Evolutionary conservation across 2,888 invertebrate species (phyloP).

Genomic region (Machimus rusticus): DNA sequence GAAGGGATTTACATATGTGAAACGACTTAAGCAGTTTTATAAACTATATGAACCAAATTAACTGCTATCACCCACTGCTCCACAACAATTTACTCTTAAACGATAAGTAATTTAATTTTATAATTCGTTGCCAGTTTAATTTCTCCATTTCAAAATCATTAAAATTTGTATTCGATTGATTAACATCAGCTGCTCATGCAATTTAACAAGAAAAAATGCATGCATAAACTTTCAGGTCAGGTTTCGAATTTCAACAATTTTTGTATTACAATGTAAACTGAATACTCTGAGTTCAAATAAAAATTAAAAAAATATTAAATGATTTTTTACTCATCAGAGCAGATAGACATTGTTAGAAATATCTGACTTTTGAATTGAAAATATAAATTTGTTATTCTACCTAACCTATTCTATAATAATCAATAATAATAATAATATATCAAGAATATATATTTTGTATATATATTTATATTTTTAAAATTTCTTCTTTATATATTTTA

Average conservation of each 20-base stretch:
- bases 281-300: not conserved
- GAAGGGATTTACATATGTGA: not conserved
- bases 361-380: constrained; percentile 45
- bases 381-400: constrained; percentile 51
- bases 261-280: not conserved
- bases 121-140: constrained; percentile 34
- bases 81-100: constrained; percentile 1
- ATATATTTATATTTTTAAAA: constrained; percentile 25
- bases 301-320: not conserved
- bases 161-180: not conserved
- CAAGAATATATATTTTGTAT: constrained; percentile 46
- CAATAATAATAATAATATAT: constrained; percentile 45
- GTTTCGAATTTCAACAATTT: not conserved
- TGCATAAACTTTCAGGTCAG: not conserved
- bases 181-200: not conserved
- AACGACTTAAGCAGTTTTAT: not conserved
- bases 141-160: not conserved
- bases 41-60: not conserved
- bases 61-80: not conserved
- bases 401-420: constrained; percentile 49
- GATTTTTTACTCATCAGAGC: not conserved
- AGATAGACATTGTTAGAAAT: not conserved
- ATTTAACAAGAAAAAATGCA: not conserved
- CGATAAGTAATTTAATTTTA: not conserved
- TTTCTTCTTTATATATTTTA: constrained; percentile 41